Evolutionary conservation across 1,140 invertebrate species (phyloP).

Genomic region (Apis mellifera): Amel_HAv3.1 CM009932.2:238501-239000

Average conservation of each 20-base stretch:
- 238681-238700: conserved; percentile 8
- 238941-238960: neutral
- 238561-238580: too few relatives aligned
- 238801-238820: neutral
- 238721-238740: conserved; percentile 41
- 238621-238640: neutral
- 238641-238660: neutral
- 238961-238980: neutral
- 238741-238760: conserved; percentile 19
- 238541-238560: too few relatives aligned
- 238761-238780: conserved; percentile 46
- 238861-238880: conserved; percentile 13
- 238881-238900: neutral
- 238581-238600: neutral
- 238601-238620: neutral
- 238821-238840: neutral
- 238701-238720: conserved; percentile 5
- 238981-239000: neutral
- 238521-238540: too few relatives aligned
- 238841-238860: neutral
- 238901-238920: neutral
- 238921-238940: neutral
- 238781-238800: conserved; percentile 17
- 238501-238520: too few relatives aligned
- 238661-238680: neutral